Evolutionary conservation across 37 sponge, comb jelly and placozoan genomes (phyloP), one percentile per base, ranked within the genome.

Genomic region (Amphimedon queenslandica): DNA sequence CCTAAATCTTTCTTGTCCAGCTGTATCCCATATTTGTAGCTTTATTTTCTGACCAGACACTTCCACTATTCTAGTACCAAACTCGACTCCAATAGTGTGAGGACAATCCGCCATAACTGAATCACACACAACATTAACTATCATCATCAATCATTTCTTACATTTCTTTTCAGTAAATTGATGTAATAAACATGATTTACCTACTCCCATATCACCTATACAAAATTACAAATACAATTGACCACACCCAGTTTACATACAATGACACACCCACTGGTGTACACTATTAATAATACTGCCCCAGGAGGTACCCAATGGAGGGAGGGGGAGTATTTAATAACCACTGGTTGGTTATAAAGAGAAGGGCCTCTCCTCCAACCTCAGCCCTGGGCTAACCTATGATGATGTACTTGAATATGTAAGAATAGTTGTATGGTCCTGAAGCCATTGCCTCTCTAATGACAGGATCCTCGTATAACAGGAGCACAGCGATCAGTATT

Each of bases 371-470:
- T n/a, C n/a, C n/a, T n/a, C n/a, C n/a, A n/a, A 67, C 20, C 20
- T 33, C 38, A 67, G 39, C 10, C 10, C 35, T 67, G 18, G 4
- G 58, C 87, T 70, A 34, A 96, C 99, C 99, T 56, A 98, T 98
- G 21, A 98, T 95, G 77, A 98, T 98, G 83, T 98, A 98, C 68
- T 98, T 98, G 77, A 98, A 98, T 25, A 98, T 98, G 64, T 98
- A 98, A 35, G 99, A 98, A 63, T 98, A 98, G 69, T 98, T 98
- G 84, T 98, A 98, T 6, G 99, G 99, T n/a, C 96, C 96, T n/a
- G 88, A 92, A 32, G 87, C 76, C 96, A 96, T 96, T 56, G 57
- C 70, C 13, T 18, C 53, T 47, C 53, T 18, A 13, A 47, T 18
- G n/a, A n/a, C n/a, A n/a, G n/a, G n/a, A n/a, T n/a, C n/a, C n/a